Conservation (phyloP, 2,888 invertebrate genomes). For the Esperia sulphurella region DNA sequence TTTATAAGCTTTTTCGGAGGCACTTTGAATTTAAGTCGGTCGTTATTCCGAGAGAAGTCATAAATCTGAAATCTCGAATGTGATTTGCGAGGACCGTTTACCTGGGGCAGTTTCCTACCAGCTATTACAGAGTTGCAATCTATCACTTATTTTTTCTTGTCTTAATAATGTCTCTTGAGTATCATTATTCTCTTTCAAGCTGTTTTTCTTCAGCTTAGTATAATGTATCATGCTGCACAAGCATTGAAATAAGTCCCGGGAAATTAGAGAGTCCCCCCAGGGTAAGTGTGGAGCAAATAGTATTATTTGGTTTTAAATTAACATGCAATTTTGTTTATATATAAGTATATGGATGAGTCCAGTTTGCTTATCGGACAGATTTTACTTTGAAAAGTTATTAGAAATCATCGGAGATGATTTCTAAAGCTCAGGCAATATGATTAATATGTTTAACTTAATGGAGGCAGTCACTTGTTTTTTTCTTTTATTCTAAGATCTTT, state of each 20-base stretch:
- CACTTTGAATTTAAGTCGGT: slow-evolving; percentile 51
- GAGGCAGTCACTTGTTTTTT: too few relatives aligned
- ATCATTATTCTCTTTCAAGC: not conserved
- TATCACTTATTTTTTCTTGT: slow-evolving; percentile 8
- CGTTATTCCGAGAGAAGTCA: slow-evolving; percentile 39
- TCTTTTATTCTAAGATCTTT: too few relatives aligned
- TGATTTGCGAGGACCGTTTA: slow-evolving; percentile 1
- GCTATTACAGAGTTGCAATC: not conserved
- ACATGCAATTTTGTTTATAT: too few relatives aligned
- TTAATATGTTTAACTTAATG: too few relatives aligned
- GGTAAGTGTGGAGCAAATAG: too few relatives aligned
- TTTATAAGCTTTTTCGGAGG: slow-evolving; percentile 55
- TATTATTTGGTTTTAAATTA: too few relatives aligned
- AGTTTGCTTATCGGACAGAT: too few relatives aligned
- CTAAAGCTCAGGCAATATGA: too few relatives aligned
- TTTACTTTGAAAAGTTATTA: too few relatives aligned
- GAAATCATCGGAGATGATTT: too few relatives aligned
- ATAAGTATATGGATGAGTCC: too few relatives aligned
- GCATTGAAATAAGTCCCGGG: not conserved
- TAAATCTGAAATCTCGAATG: slow-evolving; percentile 25
- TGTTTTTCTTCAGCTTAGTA: not conserved
- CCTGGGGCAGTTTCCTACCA: not conserved
- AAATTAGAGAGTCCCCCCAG: too few relatives aligned
- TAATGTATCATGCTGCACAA: not conserved
- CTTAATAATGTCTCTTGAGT: not conserved